phyloP scores from a whole-genome alignment of 2,888 invertebrate species.

The Phrixothrix hirtus region DNA sequence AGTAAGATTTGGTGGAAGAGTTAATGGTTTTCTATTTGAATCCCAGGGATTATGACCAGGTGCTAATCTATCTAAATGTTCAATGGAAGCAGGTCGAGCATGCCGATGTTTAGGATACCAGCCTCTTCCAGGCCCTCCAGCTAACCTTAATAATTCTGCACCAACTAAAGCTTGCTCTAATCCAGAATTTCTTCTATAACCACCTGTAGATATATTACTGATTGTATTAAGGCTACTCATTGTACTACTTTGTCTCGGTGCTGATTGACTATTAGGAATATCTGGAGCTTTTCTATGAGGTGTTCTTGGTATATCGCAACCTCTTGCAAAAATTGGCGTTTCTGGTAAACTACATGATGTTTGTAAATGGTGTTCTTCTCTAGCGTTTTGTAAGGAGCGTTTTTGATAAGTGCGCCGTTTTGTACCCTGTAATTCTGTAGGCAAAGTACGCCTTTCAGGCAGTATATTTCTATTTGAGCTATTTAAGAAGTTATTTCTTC shows the following conservation, averaged over 20 bases:
- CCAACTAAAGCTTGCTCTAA: slow-evolving; percentile 65
- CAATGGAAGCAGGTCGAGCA: slow-evolving; percentile 76
- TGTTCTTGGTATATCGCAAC: slow-evolving; percentile 82
- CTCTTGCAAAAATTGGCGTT: slow-evolving; percentile 84
- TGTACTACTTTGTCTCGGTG: slow-evolving; percentile 66
- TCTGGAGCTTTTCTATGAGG: slow-evolving; percentile 72
- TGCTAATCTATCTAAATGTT: slow-evolving; percentile 78
- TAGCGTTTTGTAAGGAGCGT: slow-evolving; percentile 60
- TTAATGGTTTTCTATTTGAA: slow-evolving; percentile 76
- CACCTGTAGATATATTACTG: slow-evolving; percentile 52
- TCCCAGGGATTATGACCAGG: slow-evolving; percentile 59
- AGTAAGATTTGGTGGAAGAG: slow-evolving; percentile 85
- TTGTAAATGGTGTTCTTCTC: slow-evolving; percentile 69
- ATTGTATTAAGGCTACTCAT: slow-evolving; percentile 64
- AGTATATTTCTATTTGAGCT: slow-evolving; percentile 62
- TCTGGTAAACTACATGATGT: slow-evolving; percentile 88
- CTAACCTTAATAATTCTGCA: slow-evolving; percentile 77
- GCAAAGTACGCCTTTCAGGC: slow-evolving; percentile 73
- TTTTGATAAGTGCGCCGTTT: slow-evolving; percentile 51
- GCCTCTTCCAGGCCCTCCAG: slow-evolving; percentile 81
- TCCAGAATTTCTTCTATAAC: slow-evolving; percentile 45
- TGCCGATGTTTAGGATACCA: slow-evolving; percentile 80
- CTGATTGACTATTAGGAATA: slow-evolving; percentile 60
- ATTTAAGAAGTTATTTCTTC: slow-evolving; percentile 52
- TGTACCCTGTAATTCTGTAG: slow-evolving; percentile 66